A percentile compares a stretch with the other conserved stretches of the same genome.
These are phyloP conservation scores for Sternotherus odoratus DNA, from an alignment of 2,797 vertebrate genomes.

Conservation along the genomic window DNA sequence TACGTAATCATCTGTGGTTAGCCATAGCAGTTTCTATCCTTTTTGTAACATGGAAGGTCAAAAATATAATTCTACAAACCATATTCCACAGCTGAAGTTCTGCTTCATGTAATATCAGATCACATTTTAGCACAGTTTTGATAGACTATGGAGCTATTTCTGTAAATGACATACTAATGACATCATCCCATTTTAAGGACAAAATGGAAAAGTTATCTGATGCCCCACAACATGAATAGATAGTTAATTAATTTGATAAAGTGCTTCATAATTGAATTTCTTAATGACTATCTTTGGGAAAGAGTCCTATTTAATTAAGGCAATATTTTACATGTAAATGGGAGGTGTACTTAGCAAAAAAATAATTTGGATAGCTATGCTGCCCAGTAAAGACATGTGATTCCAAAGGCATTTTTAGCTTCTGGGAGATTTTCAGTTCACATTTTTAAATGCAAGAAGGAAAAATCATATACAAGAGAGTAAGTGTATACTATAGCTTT, in stretches of 20 bases:
- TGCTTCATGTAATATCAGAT: neutral
- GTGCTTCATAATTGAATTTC: slow-evolving; percentile 46
- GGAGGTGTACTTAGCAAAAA: neutral
- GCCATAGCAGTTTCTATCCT: neutral
- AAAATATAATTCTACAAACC: neutral
- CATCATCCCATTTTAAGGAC: slow-evolving; percentile 39
- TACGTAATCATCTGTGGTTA: neutral
- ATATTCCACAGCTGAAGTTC: neutral
- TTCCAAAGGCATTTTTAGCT: neutral
- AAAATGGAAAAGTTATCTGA: slow-evolving; percentile 49
- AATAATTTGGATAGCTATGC: neutral
- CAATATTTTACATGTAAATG: slow-evolving; percentile 29
- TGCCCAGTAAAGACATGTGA: neutral
- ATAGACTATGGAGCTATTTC: slow-evolving; percentile 37
- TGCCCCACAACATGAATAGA: slow-evolving; percentile 52
- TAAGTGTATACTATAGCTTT: neutral
- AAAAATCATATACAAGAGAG: neutral
- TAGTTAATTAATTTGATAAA: slow-evolving; percentile 60
- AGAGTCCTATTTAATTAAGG: slow-evolving; percentile 27
- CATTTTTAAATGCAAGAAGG: neutral
- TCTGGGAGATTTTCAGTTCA: neutral
- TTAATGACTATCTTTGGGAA: slow-evolving; percentile 37
- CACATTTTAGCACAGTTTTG: neutral
- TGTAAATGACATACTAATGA: slow-evolving; percentile 41
- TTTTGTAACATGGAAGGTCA: neutral